phyloP scores from a whole-genome alignment of 2,113 vertebrate genomes.

The Axis porcinus region DNA sequence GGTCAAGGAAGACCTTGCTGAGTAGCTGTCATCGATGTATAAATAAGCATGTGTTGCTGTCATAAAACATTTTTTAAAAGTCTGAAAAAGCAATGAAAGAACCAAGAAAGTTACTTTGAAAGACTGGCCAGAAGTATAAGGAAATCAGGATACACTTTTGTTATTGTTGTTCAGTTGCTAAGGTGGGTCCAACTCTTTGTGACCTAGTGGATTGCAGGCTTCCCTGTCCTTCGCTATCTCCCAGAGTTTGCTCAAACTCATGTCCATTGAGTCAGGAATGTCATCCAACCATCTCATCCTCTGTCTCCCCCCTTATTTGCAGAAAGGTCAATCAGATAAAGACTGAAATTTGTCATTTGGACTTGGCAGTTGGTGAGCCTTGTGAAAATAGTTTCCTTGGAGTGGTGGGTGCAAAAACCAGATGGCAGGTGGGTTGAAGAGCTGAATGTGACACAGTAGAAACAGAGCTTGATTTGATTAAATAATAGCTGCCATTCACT shows the following conservation, averaged over 20 bases:
- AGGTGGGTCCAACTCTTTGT: neutral
- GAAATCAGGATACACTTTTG: neutral
- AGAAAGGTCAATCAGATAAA: neutral
- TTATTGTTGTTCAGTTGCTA: neutral
- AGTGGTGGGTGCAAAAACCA: neutral
- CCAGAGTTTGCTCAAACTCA: neutral
- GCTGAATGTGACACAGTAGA: neutral
- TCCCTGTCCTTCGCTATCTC: neutral
- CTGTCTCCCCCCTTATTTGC: neutral
- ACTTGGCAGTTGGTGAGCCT: neutral
- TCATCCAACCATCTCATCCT: neutral
- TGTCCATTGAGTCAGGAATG: neutral
- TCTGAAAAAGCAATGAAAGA: neutral
- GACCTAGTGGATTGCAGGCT: neutral
- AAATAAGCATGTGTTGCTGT: neutral
- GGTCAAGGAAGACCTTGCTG: neutral
- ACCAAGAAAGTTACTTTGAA: neutral
- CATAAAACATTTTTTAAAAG: neutral
- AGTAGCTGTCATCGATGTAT: neutral
- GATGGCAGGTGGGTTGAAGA: neutral
- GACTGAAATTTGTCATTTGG: slow-evolving; percentile 20
- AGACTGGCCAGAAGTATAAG: neutral
- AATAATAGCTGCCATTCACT: neutral
- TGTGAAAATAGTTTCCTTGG: neutral
- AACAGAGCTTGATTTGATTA: slow-evolving; percentile 3